Evolutionary conservation across 2,113 vertebrate genomes (phyloP).

Genomic region (Leptodactylus fuscus): DNA sequence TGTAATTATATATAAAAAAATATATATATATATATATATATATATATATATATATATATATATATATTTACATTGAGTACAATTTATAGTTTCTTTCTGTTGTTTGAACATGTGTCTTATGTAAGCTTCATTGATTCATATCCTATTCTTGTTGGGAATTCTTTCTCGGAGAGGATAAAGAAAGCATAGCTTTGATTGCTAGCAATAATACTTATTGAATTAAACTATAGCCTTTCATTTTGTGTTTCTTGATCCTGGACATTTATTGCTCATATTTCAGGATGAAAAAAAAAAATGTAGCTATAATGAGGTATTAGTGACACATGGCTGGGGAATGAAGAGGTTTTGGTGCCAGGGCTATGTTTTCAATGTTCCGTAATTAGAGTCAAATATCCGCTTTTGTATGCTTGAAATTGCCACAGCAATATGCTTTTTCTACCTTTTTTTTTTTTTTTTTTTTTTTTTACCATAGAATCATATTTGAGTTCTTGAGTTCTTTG

Average conservation of each 20-base stretch:
- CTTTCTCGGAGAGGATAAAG: background rate
- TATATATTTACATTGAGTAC: too few species aligned
- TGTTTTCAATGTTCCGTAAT: background rate
- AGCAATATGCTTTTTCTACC: too few species aligned
- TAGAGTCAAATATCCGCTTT: too few species aligned
- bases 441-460: too few species aligned
- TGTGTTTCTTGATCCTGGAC: background rate
- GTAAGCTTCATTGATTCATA: background rate
- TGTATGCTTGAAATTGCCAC: too few species aligned
- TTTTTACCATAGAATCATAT: too few species aligned
- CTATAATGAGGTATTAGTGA: constrained; percentile 12
- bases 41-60: too few species aligned
- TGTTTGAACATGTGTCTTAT: background rate
- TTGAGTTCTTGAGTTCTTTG: too few species aligned
- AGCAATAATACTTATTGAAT: constrained; percentile 8
- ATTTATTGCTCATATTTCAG: background rate
- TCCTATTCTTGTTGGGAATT: background rate
- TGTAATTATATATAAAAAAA: too few species aligned
- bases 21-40: too few species aligned
- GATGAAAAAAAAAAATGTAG: background rate
- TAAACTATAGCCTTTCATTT: constrained; percentile 21
- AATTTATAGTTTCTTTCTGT: background rate
- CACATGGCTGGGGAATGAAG: constrained; percentile 6
- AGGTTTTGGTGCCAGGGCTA: background rate
- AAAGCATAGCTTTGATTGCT: background rate